Base-by-base conservation (phyloP, 2,113 vertebrate genomes). In the pig (Sus scrofa) region DNA sequence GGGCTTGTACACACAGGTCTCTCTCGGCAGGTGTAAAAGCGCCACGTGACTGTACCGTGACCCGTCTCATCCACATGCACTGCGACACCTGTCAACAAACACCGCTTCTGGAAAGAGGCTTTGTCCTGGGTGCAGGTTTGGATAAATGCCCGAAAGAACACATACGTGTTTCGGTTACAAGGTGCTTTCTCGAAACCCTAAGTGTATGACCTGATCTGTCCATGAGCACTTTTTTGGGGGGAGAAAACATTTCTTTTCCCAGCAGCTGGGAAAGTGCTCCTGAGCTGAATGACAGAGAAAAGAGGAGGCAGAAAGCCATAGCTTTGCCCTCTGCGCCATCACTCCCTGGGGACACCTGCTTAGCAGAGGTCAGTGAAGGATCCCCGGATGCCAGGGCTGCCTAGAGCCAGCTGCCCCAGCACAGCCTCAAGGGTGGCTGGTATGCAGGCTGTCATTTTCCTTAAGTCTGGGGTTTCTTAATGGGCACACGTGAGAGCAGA, bases 61-160 rank as follows among this genome's bases (percentile, higher is more conserved):
- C 37, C 20, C 0, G 0, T 7, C 16, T 67, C 5, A 0, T 0
- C 8, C 32, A 52, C 3, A 16, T 3, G 2, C 4, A n/a, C 4
- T 10, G 10, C 4, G 34, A 56, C 44, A 44, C 70, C 13, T 26
- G 19, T 78, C 81, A 60, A 67, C 24, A 34, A 50, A 56, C 75
- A 2, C 19, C 7, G 65, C n/a, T 26, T 83, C 65, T 0, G 62
- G 50, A 82, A 52, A 63, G 37, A 70, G 65, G 20, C 30, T n/a
- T 86, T 4, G 3, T 50, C 34, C 4, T 9, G 3, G 16, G 15
- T 11, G 22, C 3, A 4, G 27, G 30, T 62, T 34, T 56, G 81
- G 16, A 37, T 34, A 16, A 52, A 65, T 32, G 37, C 39, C 70
- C 30, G 62, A 58, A 13, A 32, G 7, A 44, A 34, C 0, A 16